Base-by-base conservation (phyloP, 1,140 invertebrate species). In the Propsilocerus akamusi region DNA sequence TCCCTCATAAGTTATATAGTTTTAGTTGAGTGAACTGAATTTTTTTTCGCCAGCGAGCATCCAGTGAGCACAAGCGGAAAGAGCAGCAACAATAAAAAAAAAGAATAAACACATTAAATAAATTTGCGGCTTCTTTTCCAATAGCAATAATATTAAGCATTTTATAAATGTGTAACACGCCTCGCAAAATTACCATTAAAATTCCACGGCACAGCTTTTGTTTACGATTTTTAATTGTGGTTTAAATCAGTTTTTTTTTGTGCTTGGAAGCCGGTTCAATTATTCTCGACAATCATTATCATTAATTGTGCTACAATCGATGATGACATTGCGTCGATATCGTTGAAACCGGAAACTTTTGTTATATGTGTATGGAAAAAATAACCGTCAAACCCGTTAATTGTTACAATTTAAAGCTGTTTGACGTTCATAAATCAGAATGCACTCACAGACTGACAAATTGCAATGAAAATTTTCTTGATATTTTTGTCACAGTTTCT, bases 41-140 rank as follows among this genome's bases (percentile, higher is more conserved):
- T 8, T 20, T 7, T 17, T 37, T 34, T 34, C 7, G 14, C 32
- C 20, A 37, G 6, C 14, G 32, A 6, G 14, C 22, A 12, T 30
- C 22, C 22, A 20, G 34, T n/a, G n/a, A n/a, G n/a, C n/a, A n/a
- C 34, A 41, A 41, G 34, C 34, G 34, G 34, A 41, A 41, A 41
- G 34, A 14, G 14, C 22, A 41, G n/a, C n/a, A n/a, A n/a, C n/a
- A n/a, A n/a, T n/a, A n/a, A n/a, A 41, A 20, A 20, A 20, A 41
- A 41, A 41, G 22, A 41, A 41, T 41, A 41, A 41, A 41, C 34
- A 41, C 34, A 14, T n/a, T n/a, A n/a, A n/a, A n/a, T n/a, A n/a
- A n/a, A 41, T 41, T 41, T 41, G 34, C 14, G 34, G 34, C 34
- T 41, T 41, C 34, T n/a, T n/a, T n/a, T n/a, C n/a, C n/a, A n/a